Evolutionary conservation across 2,113 vertebrate species (phyloP).

Genomic region (Nyctereutes procyonoides): DNA sequence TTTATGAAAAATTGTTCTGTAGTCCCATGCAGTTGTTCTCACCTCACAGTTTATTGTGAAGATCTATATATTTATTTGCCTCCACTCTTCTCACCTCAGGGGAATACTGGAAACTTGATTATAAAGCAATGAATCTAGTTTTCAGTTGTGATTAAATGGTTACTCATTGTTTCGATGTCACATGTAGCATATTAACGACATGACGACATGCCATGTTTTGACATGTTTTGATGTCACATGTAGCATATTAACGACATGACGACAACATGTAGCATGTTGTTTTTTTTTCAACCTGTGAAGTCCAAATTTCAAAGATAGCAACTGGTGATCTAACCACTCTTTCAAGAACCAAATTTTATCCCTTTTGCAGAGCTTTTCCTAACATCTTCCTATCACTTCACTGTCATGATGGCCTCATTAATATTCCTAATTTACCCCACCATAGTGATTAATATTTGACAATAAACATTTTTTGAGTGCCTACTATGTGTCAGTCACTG

Average conservation of each 20-base stretch:
- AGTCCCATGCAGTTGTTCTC: background rate
- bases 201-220: too few species aligned
- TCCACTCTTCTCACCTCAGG: background rate
- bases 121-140: background rate
- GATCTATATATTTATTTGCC: background rate
- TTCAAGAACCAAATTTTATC: background rate
- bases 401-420: background rate
- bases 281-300: background rate
- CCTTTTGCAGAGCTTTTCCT: background rate
- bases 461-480: background rate
- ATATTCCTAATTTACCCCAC: slow-evolving; percentile 1
- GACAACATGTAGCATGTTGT: background rate
- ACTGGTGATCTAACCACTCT: background rate
- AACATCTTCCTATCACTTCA: background rate
- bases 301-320: background rate
- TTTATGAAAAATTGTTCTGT: background rate
- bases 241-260: background rate
- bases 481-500: background rate
- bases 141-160: background rate
- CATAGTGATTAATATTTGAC: background rate
- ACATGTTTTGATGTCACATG: background rate
- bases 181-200: background rate
- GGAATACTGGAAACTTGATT: background rate
- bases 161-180: background rate
- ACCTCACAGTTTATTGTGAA: background rate